A percentile compares a stretch with the other conserved stretches of the same genome.
These are phyloP conservation scores for Rhorus exstirpatorius DNA, from an alignment of 2,888 invertebrate species.

Conservation along the genomic window DNA sequence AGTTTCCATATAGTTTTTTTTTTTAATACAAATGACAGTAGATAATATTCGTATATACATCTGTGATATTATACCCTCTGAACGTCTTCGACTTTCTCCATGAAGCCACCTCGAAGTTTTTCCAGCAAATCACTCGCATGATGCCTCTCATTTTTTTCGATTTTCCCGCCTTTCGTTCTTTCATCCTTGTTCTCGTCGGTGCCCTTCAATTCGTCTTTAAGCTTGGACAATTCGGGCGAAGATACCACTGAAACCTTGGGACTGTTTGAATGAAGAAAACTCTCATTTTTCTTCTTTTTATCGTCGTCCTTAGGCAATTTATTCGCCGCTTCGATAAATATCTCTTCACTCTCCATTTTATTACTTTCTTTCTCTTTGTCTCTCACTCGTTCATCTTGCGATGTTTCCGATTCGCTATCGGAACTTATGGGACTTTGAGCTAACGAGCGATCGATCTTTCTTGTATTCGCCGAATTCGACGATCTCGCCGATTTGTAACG, in stretches of 20 bases:
- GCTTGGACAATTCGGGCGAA: slow-evolving; percentile 36
- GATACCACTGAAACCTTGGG: slow-evolving; percentile 41
- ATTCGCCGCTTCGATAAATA: slow-evolving; percentile 33
- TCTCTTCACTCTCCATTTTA: background rate
- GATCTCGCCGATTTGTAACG: slow-evolving; percentile 66
- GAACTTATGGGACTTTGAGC: slow-evolving; percentile 25
- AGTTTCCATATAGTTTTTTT: background rate
- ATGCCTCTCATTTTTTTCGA: slow-evolving; percentile 57
- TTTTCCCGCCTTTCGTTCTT: slow-evolving; percentile 41
- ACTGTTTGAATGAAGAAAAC: background rate
- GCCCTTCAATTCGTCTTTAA: background rate
- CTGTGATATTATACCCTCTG: slow-evolving; percentile 87
- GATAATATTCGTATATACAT: slow-evolving; percentile 37
- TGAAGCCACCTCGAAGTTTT: slow-evolving; percentile 82
- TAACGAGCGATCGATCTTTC: background rate
- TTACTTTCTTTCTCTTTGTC: slow-evolving; percentile 10
- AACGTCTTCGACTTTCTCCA: slow-evolving; percentile 88
- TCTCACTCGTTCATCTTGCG: background rate
- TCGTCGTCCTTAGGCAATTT: slow-evolving; percentile 25
- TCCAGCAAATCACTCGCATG: slow-evolving; percentile 67
- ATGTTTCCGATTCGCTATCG: slow-evolving; percentile 32
- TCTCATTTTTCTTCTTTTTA: slow-evolving; percentile 36
- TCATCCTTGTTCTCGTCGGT: slow-evolving; percentile 33
- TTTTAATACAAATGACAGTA: slow-evolving; percentile 88
- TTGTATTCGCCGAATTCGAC: slow-evolving; percentile 7